Evolutionary conservation across 2,113 vertebrate species (phyloP).

Genomic region (Pteropus alecto): DNA sequence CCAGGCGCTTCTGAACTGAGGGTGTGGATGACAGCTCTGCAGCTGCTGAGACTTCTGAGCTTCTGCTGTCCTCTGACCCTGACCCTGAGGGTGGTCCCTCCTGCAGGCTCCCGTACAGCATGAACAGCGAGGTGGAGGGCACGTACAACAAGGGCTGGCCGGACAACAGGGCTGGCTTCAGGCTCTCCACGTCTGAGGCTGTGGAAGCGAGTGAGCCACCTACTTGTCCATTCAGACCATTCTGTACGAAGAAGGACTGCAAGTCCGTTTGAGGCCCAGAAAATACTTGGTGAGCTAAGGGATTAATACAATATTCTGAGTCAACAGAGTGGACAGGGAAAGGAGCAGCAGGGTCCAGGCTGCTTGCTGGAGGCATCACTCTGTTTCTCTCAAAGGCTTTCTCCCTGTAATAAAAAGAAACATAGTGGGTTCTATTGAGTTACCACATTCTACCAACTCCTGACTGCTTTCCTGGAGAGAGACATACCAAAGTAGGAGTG

Average conservation of each 20-base stretch:
- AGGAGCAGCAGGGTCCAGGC: conserved; percentile 40
- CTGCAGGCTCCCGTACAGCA: conserved; percentile 84
- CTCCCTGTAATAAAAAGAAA: conserved; percentile 67
- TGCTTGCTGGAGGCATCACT: not conserved
- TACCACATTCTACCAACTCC: not conserved
- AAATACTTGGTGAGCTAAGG: conserved; percentile 68
- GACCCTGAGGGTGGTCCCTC: conserved; percentile 18
- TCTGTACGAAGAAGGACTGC: conserved; percentile 50
- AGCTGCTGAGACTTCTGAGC: not conserved
- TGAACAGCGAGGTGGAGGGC: conserved; percentile 88
- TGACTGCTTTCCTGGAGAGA: not conserved
- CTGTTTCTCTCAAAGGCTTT: conserved; percentile 40
- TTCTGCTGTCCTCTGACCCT: not conserved
- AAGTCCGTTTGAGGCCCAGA: conserved; percentile 69
- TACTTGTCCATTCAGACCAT: conserved; percentile 51
- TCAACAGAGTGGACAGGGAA: conserved; percentile 76
- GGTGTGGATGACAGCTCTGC: not conserved
- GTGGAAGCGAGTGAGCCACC: not conserved
- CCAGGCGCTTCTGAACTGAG: conserved; percentile 73
- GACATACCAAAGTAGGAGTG: not conserved
- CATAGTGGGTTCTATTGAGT: not conserved
- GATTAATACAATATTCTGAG: conserved; percentile 77
- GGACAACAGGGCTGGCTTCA: conserved; percentile 68
- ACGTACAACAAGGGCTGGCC: conserved; percentile 85
- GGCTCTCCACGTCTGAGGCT: conserved; percentile 56